Evolutionary conservation across 2,797 vertebrate species (phyloP), one percentile per base, ranked within the genome.

Genomic region (Chelidonichthys spinosus): DNA sequence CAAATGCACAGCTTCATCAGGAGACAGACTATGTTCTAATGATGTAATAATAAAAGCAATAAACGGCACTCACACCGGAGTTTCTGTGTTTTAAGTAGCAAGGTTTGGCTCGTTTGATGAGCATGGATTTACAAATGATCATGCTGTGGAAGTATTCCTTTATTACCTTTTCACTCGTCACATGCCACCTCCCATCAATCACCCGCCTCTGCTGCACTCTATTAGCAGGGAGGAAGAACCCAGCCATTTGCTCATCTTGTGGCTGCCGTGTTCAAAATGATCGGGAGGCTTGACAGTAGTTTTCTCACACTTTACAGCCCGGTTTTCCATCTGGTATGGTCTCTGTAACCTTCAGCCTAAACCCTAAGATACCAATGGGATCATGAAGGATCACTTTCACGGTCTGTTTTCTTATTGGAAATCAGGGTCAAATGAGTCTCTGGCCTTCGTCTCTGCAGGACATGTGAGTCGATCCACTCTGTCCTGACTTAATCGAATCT

Each of bases 371-470:
- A 35, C 68, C 64, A 46, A 47, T 47, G 37, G 43, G 58, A 82
- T 87, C 68, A 74, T 53, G 59, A 74, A 81, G 61, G 4, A 5
- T 60, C 74, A 78, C 81, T 82, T 84, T 79, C 61, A 69, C 5
- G 9, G 25, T 43, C 47, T 63, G 64, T 78, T 77, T 85, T 83
- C 71, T 74, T 56, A 58, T 58, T 78, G 43, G 25, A 78, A 85
- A 84, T 80, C 77, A 75, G 79, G 74, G 79, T 78, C 73, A 86
- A 73, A 63, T 4, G 13, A 79, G 66, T 59, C 36, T 79, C 44
- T 71, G 71, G 44, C 50, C 60, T 63, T 78, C 50, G 8, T n/a
- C 74, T 53, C 66, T 47, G 74, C 47, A 47, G 59, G 63, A 80
- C 25, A 25, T 25, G 25, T 25, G 25, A 25, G 53, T n/a, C 56